Conservation (phyloP, 2,888 invertebrate species). For the Caenorhabditis sp. region DNA sequence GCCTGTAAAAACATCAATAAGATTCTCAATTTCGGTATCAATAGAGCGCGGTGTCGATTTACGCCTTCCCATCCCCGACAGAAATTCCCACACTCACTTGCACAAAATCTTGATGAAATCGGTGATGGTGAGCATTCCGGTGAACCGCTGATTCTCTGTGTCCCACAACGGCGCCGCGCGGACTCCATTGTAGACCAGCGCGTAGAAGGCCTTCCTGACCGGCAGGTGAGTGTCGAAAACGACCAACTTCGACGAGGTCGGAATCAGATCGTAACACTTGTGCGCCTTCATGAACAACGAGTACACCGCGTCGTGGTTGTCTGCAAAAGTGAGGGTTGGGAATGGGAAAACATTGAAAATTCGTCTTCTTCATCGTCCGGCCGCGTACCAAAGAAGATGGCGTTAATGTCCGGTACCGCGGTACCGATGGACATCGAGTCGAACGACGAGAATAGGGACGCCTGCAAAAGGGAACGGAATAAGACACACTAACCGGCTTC, state of each 20-base stretch:
- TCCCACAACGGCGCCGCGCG: slow-evolving; percentile 88
- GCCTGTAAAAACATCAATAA: slow-evolving; percentile 61
- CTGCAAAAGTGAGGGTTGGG: slow-evolving; percentile 63
- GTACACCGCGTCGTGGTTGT: slow-evolving; percentile 78
- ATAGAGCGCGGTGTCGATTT: no score
- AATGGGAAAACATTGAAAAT: neutral
- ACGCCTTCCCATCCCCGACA: no score
- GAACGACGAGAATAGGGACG: slow-evolving; percentile 68
- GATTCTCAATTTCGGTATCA: no score
- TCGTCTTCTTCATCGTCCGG: neutral
- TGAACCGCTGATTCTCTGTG: slow-evolving; percentile 85
- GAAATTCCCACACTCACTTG: slow-evolving; percentile 67
- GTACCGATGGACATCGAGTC: slow-evolving; percentile 67
- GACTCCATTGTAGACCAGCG: slow-evolving; percentile 89
- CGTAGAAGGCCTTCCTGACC: slow-evolving; percentile 97
- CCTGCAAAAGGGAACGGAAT: slow-evolving; percentile 64
- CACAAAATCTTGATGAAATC: slow-evolving; percentile 82
- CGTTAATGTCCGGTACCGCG: slow-evolving; percentile 72
- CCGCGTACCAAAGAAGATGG: slow-evolving; percentile 76
- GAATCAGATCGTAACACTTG: slow-evolving; percentile 99
- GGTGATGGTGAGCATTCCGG: slow-evolving; percentile 85
- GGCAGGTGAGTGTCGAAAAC: slow-evolving; percentile 98
- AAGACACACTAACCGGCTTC: slow-evolving; percentile 63
- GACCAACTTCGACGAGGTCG: slow-evolving; percentile 98
- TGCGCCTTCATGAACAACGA: slow-evolving; percentile 94